Evolutionary conservation across 2,113 vertebrate genomes (phyloP).

Genomic region (Piprites chloris): DNA sequence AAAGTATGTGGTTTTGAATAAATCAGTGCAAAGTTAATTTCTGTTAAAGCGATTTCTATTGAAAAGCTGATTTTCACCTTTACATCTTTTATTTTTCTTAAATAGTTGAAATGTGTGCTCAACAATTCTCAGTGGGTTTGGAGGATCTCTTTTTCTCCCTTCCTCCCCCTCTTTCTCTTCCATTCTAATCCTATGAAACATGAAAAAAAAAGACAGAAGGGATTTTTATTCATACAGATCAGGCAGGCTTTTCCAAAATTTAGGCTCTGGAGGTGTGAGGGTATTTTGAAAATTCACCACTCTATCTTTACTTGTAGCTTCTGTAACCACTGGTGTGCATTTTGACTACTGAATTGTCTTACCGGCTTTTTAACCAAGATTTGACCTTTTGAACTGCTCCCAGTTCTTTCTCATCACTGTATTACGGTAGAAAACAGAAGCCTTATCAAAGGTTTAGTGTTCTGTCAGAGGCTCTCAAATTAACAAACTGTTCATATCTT

Average conservation of each 20-base stretch:
- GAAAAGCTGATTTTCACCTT: background rate
- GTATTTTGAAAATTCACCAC: background rate
- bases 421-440: background rate
- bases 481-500: background rate
- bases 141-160: background rate
- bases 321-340: background rate
- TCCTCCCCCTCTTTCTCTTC: background rate
- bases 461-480: background rate
- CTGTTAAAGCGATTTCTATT: background rate
- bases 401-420: background rate
- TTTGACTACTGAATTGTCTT: background rate
- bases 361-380: background rate
- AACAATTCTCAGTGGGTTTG: background rate
- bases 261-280: background rate
- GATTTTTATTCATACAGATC: background rate
- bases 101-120: background rate
- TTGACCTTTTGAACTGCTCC: background rate
- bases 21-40: background rate
- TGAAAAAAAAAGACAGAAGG: background rate
- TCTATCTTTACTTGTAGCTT: background rate
- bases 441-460: background rate
- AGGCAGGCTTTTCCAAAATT: accelerated
- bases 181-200: background rate
- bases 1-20: background rate
- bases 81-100: background rate